Evolutionary conservation across 2,113 vertebrate genomes (phyloP).

Genomic region (Aldabrachelys gigantea): DNA sequence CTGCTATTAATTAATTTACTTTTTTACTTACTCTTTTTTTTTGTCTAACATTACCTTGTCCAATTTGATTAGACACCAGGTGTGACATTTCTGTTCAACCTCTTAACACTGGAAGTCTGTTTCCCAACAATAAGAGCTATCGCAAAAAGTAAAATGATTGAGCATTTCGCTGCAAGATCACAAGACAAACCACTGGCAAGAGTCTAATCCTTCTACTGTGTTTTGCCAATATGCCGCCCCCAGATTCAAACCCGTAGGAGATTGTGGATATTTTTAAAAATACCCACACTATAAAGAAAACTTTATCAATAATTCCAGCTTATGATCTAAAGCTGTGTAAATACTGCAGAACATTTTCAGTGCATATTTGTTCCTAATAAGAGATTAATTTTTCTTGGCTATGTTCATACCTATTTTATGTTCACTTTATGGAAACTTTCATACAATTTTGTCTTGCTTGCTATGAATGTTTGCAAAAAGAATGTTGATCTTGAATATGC

Average conservation of each 20-base stretch:
- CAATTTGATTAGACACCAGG: background rate
- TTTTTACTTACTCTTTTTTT: too few relatives aligned
- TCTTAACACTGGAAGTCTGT: slow-evolving; percentile 11
- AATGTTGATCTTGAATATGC: background rate
- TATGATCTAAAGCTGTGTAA: slow-evolving; percentile 29
- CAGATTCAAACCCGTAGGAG: background rate
- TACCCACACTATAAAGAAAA: background rate
- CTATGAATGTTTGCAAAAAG: background rate
- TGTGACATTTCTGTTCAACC: slow-evolving; percentile 1
- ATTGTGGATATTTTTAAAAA: slow-evolving; percentile 9
- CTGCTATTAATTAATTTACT: background rate
- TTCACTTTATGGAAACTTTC: slow-evolving; percentile 2
- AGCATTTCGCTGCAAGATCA: background rate
- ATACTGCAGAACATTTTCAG: slow-evolving; percentile 28
- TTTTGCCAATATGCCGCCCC: background rate
- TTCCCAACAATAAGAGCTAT: background rate
- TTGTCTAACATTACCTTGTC: slow-evolving; percentile 8
- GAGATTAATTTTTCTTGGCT: slow-evolving; percentile 12
- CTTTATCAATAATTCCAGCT: background rate
- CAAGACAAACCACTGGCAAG: slow-evolving; percentile 46
- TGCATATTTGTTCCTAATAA: slow-evolving; percentile 19
- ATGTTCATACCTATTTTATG: background rate
- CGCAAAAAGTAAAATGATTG: slow-evolving; percentile 36
- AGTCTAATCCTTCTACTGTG: background rate
- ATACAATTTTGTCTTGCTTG: background rate